Conservation (phyloP, 2,113 vertebrate genomes). For the Marcusenius ussheri region DNA sequence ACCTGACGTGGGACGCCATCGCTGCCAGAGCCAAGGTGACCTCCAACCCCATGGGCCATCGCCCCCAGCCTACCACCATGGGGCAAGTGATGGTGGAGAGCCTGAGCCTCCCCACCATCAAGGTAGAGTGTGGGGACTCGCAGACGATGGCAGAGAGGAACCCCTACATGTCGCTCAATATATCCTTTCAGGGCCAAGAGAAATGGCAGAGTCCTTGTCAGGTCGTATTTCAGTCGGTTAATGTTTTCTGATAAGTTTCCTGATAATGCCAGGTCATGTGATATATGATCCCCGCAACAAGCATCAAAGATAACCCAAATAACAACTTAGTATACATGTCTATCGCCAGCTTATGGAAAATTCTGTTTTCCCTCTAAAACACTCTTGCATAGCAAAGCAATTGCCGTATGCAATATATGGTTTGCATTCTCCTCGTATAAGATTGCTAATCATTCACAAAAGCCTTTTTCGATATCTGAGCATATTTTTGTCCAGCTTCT, state of each 20-base stretch:
- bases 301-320: background rate
- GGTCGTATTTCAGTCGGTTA: background rate
- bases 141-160: slow-evolving; percentile 51
- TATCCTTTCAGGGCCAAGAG: slow-evolving; percentile 74
- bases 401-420: background rate
- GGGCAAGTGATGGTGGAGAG: slow-evolving; percentile 48
- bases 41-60: slow-evolving; percentile 58
- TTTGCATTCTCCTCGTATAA: background rate
- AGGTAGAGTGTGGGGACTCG: slow-evolving; percentile 60
- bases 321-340: background rate
- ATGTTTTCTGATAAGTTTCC: background rate
- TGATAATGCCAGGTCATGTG: background rate
- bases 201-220: background rate
- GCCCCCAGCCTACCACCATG: slow-evolving; percentile 45
- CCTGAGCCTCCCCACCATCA: slow-evolving; percentile 62
- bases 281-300: background rate
- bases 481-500: slow-evolving; percentile 1
- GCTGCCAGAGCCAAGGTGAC: slow-evolving; percentile 59
- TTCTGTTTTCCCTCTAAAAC: background rate
- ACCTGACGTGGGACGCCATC: slow-evolving; percentile 62
- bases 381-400: background rate
- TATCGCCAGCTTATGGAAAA: background rate
- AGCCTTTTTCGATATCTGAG: slow-evolving; percentile 8
- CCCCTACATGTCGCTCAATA: slow-evolving; percentile 66
- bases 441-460: slow-evolving; percentile 21